Evolutionary conservation across 1,140 invertebrate species (phyloP), one percentile per base, ranked within the genome.

Genomic region (Brachionus asplanchnoidis): DNA sequence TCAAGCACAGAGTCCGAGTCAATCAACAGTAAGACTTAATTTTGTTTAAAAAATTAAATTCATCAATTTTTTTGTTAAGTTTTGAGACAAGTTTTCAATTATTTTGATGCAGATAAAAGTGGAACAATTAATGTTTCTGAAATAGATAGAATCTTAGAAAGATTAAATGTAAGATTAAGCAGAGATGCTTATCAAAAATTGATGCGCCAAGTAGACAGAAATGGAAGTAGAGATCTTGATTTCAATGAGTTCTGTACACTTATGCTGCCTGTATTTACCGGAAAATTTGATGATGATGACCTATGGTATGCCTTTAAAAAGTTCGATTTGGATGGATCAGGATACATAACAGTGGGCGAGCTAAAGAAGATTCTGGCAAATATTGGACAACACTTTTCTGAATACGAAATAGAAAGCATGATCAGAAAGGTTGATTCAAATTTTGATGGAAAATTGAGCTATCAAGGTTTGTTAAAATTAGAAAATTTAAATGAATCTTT

Each of bases 241-340:
- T 84, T 84, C 17, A 36, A 84, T 14, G 82, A 84, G 53, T 84
- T 84, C 65, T 84, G 65, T 56, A 68, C 12, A 44, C n/a, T 84
- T 17, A 84, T 84, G 40, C 8, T 68, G 12, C 60, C 60, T 36
- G 82, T 68, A 0, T 84, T 84, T 40, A 70, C 65, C n/a, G 40
- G 40, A 42, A 68, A 68, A 46, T 70, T 73, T 75, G 66, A 84
- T 65, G 84, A 84, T 60, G 20, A 44, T 4, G 46, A 84, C 9
- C 44, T 84, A n/a, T 42, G 14, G 42, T 56, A 75, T 20, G 68
- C 70, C 9, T 84, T 84, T 50, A 73, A 50, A 17, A 53, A 53
- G 28, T 84, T 84, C 11, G 84, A 84, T 53, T 32, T 53, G 26
- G 68, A 84, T 23, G 32, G 28, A 14, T 56, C 44, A 12, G 68